Evolutionary conservation across 2,888 invertebrate species (phyloP).

Genomic region (Melipona bicolor): DNA sequence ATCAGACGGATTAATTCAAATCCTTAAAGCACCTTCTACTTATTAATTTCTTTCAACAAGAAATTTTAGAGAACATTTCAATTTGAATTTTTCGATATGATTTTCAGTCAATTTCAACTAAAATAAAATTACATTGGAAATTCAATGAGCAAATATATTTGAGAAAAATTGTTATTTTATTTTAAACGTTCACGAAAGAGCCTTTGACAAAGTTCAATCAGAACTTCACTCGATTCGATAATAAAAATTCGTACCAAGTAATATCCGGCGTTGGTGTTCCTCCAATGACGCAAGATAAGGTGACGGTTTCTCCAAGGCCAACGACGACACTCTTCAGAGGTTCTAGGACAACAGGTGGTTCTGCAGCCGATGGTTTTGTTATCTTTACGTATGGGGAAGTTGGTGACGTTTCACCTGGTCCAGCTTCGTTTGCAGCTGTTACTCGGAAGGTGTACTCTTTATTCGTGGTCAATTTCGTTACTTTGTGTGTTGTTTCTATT

Average conservation of each 20-base stretch:
- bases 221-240: neutral
- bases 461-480: slow-evolving; percentile 87
- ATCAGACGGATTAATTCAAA: neutral
- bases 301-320: slow-evolving; percentile 90
- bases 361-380: slow-evolving; percentile 86
- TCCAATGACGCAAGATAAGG: slow-evolving; percentile 90
- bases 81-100: neutral
- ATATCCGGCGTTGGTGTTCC: slow-evolving; percentile 93
- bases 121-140: neutral
- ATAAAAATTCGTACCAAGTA: slow-evolving; percentile 87
- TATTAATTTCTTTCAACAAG: neutral
- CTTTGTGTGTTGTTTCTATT: slow-evolving; percentile 87
- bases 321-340: slow-evolving; percentile 90
- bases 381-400: slow-evolving; percentile 87
- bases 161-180: neutral
- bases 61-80: neutral
- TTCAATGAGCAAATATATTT: neutral
- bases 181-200: neutral
- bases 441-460: slow-evolving; percentile 90
- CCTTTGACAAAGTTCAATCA: neutral
- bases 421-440: slow-evolving; percentile 91
- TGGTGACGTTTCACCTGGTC: slow-evolving; percentile 90
- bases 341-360: slow-evolving; percentile 93
- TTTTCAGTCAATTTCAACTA: neutral
- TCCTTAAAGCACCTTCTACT: neutral